Conservation (phyloP, 2,797 vertebrate species). For the Hypotaenidia okinawae region DNA sequence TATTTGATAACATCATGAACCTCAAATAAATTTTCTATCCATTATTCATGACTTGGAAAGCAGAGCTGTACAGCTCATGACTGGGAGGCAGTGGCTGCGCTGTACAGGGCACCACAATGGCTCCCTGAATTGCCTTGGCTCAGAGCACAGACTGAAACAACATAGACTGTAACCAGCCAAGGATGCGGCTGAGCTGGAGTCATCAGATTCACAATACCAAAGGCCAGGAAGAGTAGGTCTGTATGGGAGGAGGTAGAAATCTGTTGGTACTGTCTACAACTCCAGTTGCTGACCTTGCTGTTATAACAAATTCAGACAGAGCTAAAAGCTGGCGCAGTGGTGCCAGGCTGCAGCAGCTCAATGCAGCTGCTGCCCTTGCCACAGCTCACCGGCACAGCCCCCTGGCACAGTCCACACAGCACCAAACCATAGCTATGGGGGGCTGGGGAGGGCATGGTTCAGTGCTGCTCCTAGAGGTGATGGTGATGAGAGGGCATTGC, state of each 20-base stretch:
- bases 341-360: neutral
- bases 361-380: neutral
- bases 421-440: neutral
- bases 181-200: neutral
- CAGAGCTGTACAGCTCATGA: neutral
- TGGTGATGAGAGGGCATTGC: neutral
- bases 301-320: neutral
- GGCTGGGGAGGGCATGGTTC: rapidly evolving
- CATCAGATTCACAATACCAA: neutral
- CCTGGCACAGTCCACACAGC: neutral
- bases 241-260: neutral
- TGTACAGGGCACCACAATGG: neutral
- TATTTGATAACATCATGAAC: neutral
- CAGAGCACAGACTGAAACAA: neutral
- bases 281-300: neutral
- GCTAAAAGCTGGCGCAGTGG: neutral
- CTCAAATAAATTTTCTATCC: neutral
- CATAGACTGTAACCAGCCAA: neutral
- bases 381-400: neutral
- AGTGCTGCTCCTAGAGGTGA: neutral
- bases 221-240: neutral
- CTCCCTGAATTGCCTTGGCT: neutral
- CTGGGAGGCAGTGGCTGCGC: neutral
- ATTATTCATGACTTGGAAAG: neutral
- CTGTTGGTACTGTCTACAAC: neutral